Conservation (phyloP, 1,140 invertebrate species). For the Drosophila mauritiana region DNA sequence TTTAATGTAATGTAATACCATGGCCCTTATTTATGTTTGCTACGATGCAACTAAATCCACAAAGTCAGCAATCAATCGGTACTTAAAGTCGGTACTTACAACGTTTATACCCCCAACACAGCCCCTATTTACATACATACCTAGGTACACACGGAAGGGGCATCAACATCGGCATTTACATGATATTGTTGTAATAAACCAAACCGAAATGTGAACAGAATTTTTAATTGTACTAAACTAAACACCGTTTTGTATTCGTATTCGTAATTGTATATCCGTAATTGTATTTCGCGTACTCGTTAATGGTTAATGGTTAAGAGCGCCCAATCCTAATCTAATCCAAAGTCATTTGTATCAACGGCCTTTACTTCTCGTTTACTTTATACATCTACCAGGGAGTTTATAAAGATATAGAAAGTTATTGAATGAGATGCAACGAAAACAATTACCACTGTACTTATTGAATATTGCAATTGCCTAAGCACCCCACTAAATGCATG, state of each 20-base stretch:
- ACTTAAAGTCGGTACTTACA: constrained; percentile 60
- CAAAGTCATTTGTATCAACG: constrained; percentile 82
- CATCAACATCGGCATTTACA: constrained; percentile 62
- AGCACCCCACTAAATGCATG: constrained; percentile 34
- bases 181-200: constrained; percentile 79
- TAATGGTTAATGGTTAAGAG: constrained; percentile 75
- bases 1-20: constrained; percentile 54
- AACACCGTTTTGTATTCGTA: constrained; percentile 78
- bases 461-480: constrained; percentile 69
- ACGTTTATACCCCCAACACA: constrained; percentile 18
- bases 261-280: constrained; percentile 53
- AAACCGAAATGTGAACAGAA: constrained; percentile 81
- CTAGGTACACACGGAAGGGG: constrained; percentile 29
- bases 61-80: constrained; percentile 57
- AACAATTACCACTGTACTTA: constrained; percentile 80
- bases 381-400: constrained; percentile 58
- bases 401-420: constrained; percentile 37
- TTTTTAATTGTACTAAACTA: constrained; percentile 83
- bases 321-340: constrained; percentile 75
- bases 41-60: constrained; percentile 26
- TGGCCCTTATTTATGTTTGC: constrained; percentile 58
- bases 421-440: constrained; percentile 66
- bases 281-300: constrained; percentile 64
- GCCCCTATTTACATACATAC: constrained; percentile 13
- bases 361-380: constrained; percentile 79